Conservation (phyloP, 2,113 vertebrate genomes). For the Tringa solitaria region DNA sequence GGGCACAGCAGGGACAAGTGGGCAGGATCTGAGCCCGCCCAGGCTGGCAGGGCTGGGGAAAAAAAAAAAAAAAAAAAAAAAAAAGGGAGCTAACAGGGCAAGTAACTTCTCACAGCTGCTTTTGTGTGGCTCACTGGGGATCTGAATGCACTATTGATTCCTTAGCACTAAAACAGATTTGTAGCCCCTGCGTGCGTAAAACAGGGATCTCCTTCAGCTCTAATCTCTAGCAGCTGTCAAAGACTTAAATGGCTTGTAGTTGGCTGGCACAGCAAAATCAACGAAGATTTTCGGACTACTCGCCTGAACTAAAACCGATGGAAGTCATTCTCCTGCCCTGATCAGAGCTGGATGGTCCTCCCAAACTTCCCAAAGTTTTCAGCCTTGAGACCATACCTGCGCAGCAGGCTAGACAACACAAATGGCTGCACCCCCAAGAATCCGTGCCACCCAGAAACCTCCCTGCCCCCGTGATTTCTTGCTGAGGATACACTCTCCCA, state of each 20-base stretch:
- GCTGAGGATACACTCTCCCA: neutral
- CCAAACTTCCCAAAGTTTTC: neutral
- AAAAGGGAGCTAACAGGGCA: neutral
- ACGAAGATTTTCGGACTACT: neutral
- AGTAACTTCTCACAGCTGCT: slow-evolving; percentile 52
- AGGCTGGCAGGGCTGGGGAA: neutral
- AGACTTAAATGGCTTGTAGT: neutral
- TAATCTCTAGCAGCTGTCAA: slow-evolving; percentile 43
- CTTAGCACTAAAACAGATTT: slow-evolving; percentile 19
- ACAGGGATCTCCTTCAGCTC: slow-evolving; percentile 25
- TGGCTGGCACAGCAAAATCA: neutral
- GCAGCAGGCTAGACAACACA: neutral
- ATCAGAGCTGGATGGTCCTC: neutral
- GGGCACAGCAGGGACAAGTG: neutral
- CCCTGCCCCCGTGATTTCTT: neutral
- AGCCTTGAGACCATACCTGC: neutral
- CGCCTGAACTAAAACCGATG: neutral
- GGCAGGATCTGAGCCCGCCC: neutral
- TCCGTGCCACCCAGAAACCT: neutral
- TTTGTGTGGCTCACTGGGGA: slow-evolving; percentile 6
- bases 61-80: neutral
- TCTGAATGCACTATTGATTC: slow-evolving; percentile 53
- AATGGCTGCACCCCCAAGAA: neutral
- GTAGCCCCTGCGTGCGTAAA: neutral
- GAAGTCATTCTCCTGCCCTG: neutral